Evolutionary conservation across 37 sponge, comb jelly and placozoan species (phyloP).

Genomic region (Theonella swinhoei): DNA sequence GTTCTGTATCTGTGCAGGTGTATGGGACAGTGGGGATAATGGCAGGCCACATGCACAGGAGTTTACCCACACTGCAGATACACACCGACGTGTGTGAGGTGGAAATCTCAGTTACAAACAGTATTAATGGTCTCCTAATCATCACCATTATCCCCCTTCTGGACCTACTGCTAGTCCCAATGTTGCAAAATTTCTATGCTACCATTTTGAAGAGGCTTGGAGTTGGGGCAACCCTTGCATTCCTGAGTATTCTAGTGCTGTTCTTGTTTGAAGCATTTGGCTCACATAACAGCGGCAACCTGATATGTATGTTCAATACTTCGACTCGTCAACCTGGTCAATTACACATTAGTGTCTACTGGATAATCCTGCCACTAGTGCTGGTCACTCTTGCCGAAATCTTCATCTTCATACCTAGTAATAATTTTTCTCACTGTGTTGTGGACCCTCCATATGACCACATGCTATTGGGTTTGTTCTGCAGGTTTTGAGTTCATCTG

Average conservation of each 20-base stretch:
- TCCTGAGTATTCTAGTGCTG: constrained; percentile 16
- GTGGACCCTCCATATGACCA: background rate
- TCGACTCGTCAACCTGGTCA: background rate
- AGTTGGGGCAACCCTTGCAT: background rate
- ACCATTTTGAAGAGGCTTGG: constrained; percentile 48
- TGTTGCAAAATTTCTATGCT: constrained; percentile 20
- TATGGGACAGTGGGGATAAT: constrained; percentile 21
- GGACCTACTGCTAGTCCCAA: constrained; percentile 27
- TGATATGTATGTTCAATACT: constrained; percentile 17
- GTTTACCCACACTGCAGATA: background rate
- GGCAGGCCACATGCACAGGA: constrained; percentile 18
- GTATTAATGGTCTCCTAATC: constrained; percentile 24
- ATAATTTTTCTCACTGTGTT: background rate
- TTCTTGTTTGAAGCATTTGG: constrained; percentile 21
- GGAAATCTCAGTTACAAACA: background rate
- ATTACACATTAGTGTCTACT: background rate
- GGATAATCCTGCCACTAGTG: constrained; percentile 29
- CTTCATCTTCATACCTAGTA: constrained; percentile 47
- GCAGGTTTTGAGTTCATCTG: constrained; percentile 70
- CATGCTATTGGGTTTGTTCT: too few relatives aligned
- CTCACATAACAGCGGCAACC: background rate
- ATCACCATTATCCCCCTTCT: constrained; percentile 34
- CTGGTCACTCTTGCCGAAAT: constrained; percentile 49
- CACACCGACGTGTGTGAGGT: constrained; percentile 1
- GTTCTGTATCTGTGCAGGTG: constrained; percentile 10